Evolutionary conservation across 2,797 vertebrate genomes (phyloP).

Genomic region (Eulemur mongoz): DNA sequence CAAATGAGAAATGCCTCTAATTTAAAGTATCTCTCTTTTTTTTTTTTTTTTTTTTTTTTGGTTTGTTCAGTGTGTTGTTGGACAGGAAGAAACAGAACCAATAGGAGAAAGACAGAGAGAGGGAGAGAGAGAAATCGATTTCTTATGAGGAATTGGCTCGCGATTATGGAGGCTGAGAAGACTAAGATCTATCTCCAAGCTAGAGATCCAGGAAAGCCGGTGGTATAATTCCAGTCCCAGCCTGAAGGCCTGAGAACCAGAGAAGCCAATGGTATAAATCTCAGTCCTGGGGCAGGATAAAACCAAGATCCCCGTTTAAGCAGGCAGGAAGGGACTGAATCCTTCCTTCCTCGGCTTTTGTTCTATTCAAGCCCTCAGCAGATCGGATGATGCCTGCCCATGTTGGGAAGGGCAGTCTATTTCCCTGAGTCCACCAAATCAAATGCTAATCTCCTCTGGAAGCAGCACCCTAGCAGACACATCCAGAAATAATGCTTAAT

Average conservation of each 20-base stretch:
- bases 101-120: neutral
- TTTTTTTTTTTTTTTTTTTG: neutral
- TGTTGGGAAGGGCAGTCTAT: neutral
- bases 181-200: neutral
- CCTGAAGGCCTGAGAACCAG: neutral
- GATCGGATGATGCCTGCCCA: neutral
- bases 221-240: neutral
- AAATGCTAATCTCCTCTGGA: neutral
- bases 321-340: neutral
- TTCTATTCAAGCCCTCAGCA: neutral
- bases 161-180: neutral
- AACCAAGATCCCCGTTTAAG: neutral
- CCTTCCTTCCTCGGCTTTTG: neutral
- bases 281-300: neutral
- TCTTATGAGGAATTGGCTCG: neutral
- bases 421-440: neutral
- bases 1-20: slow-evolving; percentile 70
- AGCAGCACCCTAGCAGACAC: neutral
- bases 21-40: slow-evolving; percentile 72
- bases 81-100: neutral
- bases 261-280: neutral
- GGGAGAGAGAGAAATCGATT: no score
- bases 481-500: neutral
- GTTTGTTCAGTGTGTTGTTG: neutral
- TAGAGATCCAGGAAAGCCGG: neutral